These are phyloP conservation scores for Sebastes aleutianus DNA, from an alignment of 2,797 vertebrate genomes.

Conservation along the genomic window DNA sequence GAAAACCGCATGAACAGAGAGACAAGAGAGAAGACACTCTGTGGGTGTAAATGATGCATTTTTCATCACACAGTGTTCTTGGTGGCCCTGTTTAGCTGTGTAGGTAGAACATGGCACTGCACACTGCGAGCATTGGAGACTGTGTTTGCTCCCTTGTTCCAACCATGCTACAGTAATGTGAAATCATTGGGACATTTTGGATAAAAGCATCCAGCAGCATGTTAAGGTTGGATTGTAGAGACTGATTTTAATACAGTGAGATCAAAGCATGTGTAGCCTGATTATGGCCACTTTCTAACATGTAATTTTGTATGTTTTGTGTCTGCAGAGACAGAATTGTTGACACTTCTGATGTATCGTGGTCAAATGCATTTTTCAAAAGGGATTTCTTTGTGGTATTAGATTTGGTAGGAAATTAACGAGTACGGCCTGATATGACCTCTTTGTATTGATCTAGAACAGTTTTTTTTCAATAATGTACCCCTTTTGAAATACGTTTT, in stretches of 20 bases:
- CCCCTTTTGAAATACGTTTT: too few species aligned
- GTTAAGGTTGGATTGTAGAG: neutral
- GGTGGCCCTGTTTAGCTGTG: constrained; percentile 8
- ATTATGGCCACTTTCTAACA: neutral
- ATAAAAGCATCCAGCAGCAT: neutral
- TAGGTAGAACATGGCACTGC: neutral
- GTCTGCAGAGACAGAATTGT: neutral
- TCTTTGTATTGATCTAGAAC: too few species aligned
- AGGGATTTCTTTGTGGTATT: neutral
- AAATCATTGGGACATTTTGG: neutral
- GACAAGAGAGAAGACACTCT: constrained; percentile 32
- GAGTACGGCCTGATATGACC: too few species aligned
- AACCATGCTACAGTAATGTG: neutral
- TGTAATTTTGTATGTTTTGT: neutral
- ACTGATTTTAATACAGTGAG: neutral
- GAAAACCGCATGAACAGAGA: constrained; percentile 42
- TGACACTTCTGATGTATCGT: neutral
- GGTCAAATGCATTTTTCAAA: neutral
- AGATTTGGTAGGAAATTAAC: too few species aligned
- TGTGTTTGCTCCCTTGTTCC: neutral
- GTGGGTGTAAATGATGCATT: constrained; percentile 57
- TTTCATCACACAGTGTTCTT: constrained; percentile 23
- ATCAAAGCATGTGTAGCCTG: neutral
- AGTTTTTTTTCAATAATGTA: too few species aligned
- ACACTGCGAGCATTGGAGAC: neutral